These are phyloP conservation scores for Reticulitermes speratus DNA, from an alignment of 1,140 invertebrate genomes.

Conservation along the genomic window DNA sequence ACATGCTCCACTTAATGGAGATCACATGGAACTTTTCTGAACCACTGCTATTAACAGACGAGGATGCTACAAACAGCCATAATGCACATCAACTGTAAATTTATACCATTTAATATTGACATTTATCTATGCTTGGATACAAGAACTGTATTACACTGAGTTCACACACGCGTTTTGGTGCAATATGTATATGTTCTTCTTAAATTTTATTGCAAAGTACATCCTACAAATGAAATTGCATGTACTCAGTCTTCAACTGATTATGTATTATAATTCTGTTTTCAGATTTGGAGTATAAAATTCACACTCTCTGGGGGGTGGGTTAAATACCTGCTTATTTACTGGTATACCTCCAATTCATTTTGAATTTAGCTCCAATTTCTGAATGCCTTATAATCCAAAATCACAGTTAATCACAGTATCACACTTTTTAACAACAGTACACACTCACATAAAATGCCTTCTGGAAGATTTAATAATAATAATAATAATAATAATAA, in stretches of 20 bases:
- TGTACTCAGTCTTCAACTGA: constrained; percentile 12
- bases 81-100: background rate
- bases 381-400: background rate
- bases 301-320: background rate
- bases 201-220: background rate
- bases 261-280: background rate
- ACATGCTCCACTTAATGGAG: background rate
- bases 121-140: background rate
- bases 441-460: constrained; percentile 1
- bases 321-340: background rate
- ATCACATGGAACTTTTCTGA: constrained; percentile 5
- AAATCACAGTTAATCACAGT: background rate
- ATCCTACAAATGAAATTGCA: background rate
- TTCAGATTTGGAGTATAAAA: background rate
- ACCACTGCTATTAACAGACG: background rate
- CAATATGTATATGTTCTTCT: background rate
- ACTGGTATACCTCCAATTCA: background rate
- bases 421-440: constrained; percentile 12
- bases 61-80: background rate
- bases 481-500: background rate
- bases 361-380: constrained; percentile 8
- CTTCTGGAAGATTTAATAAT: background rate
- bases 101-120: background rate
- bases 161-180: background rate
- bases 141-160: background rate